These are phyloP conservation scores for Pteronotus mesoamericanus DNA, from an alignment of 2,797 vertebrate species.

Conservation along the genomic window DNA sequence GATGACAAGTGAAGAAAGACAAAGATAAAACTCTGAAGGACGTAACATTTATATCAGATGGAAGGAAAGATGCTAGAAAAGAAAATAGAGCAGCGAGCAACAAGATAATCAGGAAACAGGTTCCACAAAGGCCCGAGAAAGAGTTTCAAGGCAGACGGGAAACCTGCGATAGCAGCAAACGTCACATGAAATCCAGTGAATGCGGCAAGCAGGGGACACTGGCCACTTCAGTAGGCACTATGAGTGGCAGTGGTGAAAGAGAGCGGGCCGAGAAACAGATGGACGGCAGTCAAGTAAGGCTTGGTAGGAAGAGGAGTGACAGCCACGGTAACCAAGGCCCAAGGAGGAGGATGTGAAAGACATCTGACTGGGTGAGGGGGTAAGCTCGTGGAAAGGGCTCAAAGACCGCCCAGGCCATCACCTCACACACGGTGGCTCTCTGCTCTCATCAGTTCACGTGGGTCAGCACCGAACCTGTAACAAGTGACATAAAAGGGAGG, in stretches of 20 bases:
- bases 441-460: constrained; percentile 3
- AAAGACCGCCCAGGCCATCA: background rate
- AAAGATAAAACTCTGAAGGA: background rate
- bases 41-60: background rate
- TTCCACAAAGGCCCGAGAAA: background rate
- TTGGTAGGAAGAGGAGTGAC: background rate
- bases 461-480: background rate
- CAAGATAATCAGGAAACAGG: background rate
- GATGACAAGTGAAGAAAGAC: background rate
- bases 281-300: background rate
- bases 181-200: background rate
- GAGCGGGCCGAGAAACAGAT: background rate
- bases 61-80: background rate
- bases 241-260: background rate
- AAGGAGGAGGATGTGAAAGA: background rate
- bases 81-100: background rate
- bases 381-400: background rate
- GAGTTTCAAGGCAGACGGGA: background rate
- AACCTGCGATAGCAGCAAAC: background rate
- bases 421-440: background rate
- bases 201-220: background rate
- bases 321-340: background rate
- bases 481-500: background rate
- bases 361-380: background rate
- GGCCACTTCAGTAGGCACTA: background rate